Conservation (phyloP, 2,113 vertebrate genomes). For the Cyanoramphus novaezelandiae region DNA sequence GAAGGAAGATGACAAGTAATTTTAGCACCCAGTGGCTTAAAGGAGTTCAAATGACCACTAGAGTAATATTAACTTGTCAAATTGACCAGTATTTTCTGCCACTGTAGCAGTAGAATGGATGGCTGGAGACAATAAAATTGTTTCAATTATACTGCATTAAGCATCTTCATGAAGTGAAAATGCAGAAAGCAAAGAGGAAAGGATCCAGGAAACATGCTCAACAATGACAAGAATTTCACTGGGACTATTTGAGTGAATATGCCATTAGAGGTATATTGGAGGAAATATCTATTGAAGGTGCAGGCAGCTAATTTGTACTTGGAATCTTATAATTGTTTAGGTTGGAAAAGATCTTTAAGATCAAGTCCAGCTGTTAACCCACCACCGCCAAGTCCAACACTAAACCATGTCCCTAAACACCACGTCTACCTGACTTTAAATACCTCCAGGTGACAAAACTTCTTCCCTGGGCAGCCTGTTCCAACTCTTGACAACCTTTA, state of each 20-base stretch:
- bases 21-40: constrained; percentile 75
- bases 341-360: not conserved
- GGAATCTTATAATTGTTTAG: not conserved
- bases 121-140: constrained; percentile 84
- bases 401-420: not conserved
- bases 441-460: not conserved
- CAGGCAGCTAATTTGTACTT: not conserved
- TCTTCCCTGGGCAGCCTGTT: not conserved
- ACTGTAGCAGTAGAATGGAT: constrained; percentile 77
- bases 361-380: not conserved
- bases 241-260: not conserved
- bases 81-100: constrained; percentile 83
- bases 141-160: constrained; percentile 85
- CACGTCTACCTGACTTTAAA: not conserved
- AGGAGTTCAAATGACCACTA: constrained; percentile 83
- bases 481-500: not conserved
- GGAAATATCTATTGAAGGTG: not conserved
- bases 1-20: constrained; percentile 78
- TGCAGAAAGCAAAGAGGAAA: constrained; percentile 66
- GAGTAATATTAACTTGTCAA: constrained; percentile 85
- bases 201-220: constrained; percentile 3
- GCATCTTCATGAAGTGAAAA: constrained; percentile 67
- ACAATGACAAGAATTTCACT: constrained; percentile 40
- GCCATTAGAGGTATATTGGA: not conserved
- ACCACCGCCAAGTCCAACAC: not conserved